Evolutionary conservation across 2,888 invertebrate genomes (phyloP).

Genomic region (Nephrotoma flavescens): DNA sequence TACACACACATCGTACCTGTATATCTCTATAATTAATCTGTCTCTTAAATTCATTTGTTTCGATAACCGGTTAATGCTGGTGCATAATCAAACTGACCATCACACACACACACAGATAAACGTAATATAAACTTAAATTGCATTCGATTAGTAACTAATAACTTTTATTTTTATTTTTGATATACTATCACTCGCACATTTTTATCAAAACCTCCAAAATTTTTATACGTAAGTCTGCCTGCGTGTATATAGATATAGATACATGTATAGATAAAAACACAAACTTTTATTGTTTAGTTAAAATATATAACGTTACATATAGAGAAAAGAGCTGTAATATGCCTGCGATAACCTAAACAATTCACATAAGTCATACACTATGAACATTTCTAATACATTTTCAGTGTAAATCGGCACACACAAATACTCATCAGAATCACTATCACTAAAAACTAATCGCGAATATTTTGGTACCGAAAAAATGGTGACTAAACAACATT

Average conservation of each 20-base stretch:
- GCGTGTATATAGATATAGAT: not conserved
- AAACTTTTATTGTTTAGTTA: not conserved
- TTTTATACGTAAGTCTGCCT: not conserved
- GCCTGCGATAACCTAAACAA: not conserved
- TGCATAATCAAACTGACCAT: not conserved
- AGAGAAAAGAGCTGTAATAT: not conserved
- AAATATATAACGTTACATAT: not conserved
- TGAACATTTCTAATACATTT: not conserved
- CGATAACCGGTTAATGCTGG: not conserved
- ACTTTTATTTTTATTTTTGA: not conserved
- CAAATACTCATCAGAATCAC: not conserved
- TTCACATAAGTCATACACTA: not conserved
- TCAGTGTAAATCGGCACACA: not conserved
- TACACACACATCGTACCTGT: not conserved
- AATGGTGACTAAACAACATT: not conserved
- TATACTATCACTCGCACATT: not conserved
- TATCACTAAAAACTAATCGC: not conserved
- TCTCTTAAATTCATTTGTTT: not conserved
- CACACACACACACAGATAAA: not conserved
- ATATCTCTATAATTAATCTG: not conserved
- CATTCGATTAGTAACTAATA: not conserved
- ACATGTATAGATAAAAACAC: not conserved
- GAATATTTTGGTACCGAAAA: not conserved
- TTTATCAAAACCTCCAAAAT: not conserved
- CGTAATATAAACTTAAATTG: not conserved